phyloP scores from a whole-genome alignment of 2,113 vertebrate species.

The Xiphophorus hellerii region DNA sequence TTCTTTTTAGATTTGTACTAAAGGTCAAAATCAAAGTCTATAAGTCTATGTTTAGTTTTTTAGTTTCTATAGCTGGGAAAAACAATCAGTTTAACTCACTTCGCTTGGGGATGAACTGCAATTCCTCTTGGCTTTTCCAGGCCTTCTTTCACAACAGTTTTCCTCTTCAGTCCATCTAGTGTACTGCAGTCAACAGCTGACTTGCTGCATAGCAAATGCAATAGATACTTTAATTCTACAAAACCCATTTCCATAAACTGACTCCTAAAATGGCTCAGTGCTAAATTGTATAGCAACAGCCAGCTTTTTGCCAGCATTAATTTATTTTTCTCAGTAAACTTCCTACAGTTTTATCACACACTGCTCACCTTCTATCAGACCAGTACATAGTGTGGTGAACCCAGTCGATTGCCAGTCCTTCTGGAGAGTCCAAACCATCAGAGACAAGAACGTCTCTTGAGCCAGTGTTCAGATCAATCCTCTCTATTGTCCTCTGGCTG shows the following conservation, averaged over 20 bases:
- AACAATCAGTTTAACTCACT: constrained; percentile 77
- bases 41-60: background rate
- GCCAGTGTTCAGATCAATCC: constrained; percentile 84
- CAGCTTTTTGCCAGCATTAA: no score
- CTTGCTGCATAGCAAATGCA: constrained; percentile 77
- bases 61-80: background rate
- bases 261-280: background rate
- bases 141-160: constrained; percentile 78
- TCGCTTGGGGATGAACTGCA: constrained; percentile 86
- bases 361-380: constrained; percentile 87
- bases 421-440: constrained; percentile 76
- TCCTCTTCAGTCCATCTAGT: constrained; percentile 81
- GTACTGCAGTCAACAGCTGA: constrained; percentile 83
- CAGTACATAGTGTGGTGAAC: constrained; percentile 89
- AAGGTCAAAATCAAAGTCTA: background rate
- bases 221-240: background rate
- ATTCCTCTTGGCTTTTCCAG: constrained; percentile 87
- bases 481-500: constrained; percentile 85
- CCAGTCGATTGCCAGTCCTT: constrained; percentile 91
- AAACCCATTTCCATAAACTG: background rate
- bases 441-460: constrained; percentile 80
- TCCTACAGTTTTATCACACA: background rate
- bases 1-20: background rate
- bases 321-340: no score
- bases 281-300: background rate